These are phyloP conservation scores for Oedothorax gibbosus DNA, from an alignment of 1,140 invertebrate genomes.

Conservation along the genomic window DNA sequence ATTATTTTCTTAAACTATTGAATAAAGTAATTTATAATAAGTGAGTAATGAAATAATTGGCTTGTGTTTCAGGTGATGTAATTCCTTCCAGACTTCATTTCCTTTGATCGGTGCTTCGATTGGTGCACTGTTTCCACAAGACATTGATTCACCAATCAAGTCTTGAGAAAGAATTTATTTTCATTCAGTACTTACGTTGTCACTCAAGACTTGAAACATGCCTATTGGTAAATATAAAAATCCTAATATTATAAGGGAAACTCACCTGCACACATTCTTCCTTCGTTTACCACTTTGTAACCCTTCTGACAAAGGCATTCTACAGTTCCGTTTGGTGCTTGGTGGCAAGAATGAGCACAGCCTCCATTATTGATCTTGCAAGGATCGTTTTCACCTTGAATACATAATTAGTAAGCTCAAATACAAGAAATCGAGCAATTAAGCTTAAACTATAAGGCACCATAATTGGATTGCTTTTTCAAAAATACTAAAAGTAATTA, in stretches of 20 bases:
- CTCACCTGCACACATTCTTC: constrained; percentile 83
- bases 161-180: no score
- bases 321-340: constrained; percentile 80
- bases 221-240: not conserved
- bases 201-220: not conserved
- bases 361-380: constrained; percentile 95
- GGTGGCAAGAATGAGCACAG: constrained; percentile 94
- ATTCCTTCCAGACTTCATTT: no score
- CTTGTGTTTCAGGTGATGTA: no score
- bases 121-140: no score
- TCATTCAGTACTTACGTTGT: not conserved
- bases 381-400: constrained; percentile 76
- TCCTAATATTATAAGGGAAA: not conserved
- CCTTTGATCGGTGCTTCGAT: no score
- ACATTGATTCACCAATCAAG: no score
- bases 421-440: no score
- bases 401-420: not conserved
- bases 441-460: no score
- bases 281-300: constrained; percentile 90
- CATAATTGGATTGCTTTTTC: no score
- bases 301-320: constrained; percentile 90
- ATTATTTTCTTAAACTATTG: not conserved
- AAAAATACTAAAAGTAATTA: no score
- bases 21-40: not conserved
- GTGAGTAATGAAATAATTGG: no score